phyloP scores from a whole-genome alignment of 1,140 invertebrate species.

The Atta colombica region DNA sequence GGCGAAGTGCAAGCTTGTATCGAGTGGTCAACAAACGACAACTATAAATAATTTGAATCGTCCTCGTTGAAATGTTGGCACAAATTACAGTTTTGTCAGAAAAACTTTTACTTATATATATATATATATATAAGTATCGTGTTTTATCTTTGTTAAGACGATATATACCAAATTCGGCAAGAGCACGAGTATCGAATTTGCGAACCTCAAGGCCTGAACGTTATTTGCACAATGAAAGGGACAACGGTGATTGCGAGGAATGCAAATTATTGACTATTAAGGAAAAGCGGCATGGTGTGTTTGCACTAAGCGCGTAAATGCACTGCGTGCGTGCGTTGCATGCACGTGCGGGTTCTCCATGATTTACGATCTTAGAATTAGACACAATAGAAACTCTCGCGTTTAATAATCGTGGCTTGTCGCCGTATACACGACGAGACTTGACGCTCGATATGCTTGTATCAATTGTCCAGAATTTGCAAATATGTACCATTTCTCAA shows the following conservation, averaged over 20 bases:
- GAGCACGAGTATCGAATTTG: slow-evolving; percentile 7
- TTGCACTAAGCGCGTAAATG: background rate
- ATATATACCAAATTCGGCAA: background rate
- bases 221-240: slow-evolving; percentile 64
- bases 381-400: slow-evolving; percentile 72
- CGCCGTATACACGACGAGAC: too few species aligned
- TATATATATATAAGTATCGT: background rate
- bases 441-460: too few species aligned
- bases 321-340: slow-evolving; percentile 60
- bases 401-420: slow-evolving; percentile 69
- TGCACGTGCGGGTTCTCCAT: slow-evolving; percentile 70
- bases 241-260: slow-evolving; percentile 41
- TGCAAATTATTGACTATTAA: slow-evolving; percentile 72
- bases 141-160: background rate
- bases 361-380: slow-evolving; percentile 77
- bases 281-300: slow-evolving; percentile 58
- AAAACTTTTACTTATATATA: background rate
- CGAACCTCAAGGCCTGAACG: background rate
- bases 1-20: background rate
- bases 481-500: background rate
- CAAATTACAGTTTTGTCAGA: background rate
- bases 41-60: slow-evolving; percentile 18
- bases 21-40: slow-evolving; percentile 1
- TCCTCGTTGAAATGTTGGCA: background rate
- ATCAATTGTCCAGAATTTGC: slow-evolving; percentile 44